Conservation (phyloP, 2,113 vertebrate species). For the Burhinus oedicnemus region DNA sequence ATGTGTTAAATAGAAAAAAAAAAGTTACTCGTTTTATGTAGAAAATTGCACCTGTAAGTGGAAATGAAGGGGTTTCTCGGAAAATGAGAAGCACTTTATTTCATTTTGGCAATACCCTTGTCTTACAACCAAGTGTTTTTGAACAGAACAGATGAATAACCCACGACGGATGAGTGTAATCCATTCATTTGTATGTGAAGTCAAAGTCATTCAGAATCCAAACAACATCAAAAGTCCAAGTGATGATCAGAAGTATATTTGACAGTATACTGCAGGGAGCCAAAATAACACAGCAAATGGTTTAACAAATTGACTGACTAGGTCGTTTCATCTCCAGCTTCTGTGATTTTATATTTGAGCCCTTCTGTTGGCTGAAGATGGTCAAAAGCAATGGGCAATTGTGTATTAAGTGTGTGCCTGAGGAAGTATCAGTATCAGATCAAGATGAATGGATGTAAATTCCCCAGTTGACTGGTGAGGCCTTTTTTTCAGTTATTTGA, state of each 20-base stretch:
- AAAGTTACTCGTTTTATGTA: background rate
- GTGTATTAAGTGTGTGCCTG: background rate
- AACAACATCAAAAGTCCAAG: background rate
- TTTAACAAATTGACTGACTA: background rate
- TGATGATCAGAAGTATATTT: background rate
- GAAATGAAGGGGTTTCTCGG: background rate
- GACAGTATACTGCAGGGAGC: background rate
- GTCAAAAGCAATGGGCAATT: background rate
- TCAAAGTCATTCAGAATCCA: constrained; percentile 13
- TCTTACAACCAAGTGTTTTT: background rate
- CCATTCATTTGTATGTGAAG: constrained; percentile 28
- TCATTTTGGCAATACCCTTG: background rate
- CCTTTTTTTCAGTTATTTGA: background rate
- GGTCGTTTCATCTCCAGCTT: background rate
- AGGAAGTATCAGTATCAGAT: background rate
- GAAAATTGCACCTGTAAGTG: background rate
- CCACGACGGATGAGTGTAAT: background rate
- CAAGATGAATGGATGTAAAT: background rate
- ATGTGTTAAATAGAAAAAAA: background rate
- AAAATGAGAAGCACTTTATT: background rate
- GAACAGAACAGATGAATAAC: constrained; percentile 41
- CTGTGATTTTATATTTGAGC: background rate
- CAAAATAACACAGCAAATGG: background rate
- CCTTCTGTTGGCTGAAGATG: background rate
- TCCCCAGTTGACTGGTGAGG: background rate